Conservation (phyloP, 2,797 vertebrate genomes). For the Halcyon smyrnensis region DNA sequence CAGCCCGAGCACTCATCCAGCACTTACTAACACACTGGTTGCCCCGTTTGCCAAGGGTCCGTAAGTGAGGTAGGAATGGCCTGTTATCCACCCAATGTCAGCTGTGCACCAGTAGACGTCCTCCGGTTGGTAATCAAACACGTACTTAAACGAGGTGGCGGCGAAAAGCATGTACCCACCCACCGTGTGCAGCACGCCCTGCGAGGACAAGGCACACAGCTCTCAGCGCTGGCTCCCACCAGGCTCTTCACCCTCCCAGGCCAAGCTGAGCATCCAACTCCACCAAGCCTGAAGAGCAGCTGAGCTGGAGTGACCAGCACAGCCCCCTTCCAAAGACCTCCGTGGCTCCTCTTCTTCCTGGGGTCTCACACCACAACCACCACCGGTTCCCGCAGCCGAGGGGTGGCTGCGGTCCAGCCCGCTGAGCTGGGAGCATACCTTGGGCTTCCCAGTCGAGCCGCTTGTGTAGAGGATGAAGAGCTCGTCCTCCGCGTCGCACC, state of each 20-base stretch:
- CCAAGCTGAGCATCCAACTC: not conserved
- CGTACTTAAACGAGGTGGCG: slow-evolving; percentile 92
- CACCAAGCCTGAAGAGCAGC: not conserved
- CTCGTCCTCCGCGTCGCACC: slow-evolving; percentile 93
- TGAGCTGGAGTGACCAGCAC: not conserved
- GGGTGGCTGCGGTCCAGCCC: not conserved
- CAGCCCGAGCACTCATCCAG: not conserved
- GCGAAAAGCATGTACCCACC: slow-evolving; percentile 95
- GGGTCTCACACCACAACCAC: fast-evolving
- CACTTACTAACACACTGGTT: slow-evolving; percentile 91
- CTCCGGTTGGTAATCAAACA: slow-evolving; percentile 91
- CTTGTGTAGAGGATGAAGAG: slow-evolving; percentile 98
- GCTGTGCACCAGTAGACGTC: slow-evolving; percentile 98
- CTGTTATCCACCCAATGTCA: slow-evolving; percentile 97
- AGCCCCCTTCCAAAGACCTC: not conserved
- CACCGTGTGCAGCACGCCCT: slow-evolving; percentile 94
- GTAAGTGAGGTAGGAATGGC: slow-evolving; percentile 95
- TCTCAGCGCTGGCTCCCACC: not conserved
- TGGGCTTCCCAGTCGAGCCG: slow-evolving; percentile 96
- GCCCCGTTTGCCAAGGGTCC: slow-evolving; percentile 95
- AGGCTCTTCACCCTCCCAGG: not conserved
- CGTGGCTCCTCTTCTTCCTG: not conserved
- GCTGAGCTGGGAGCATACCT: slow-evolving; percentile 75
- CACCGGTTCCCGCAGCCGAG: not conserved
- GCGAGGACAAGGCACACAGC: not conserved